phyloP scores from a whole-genome alignment of 2,888 invertebrate species.

The Carpatolechia fugitivella region DNA sequence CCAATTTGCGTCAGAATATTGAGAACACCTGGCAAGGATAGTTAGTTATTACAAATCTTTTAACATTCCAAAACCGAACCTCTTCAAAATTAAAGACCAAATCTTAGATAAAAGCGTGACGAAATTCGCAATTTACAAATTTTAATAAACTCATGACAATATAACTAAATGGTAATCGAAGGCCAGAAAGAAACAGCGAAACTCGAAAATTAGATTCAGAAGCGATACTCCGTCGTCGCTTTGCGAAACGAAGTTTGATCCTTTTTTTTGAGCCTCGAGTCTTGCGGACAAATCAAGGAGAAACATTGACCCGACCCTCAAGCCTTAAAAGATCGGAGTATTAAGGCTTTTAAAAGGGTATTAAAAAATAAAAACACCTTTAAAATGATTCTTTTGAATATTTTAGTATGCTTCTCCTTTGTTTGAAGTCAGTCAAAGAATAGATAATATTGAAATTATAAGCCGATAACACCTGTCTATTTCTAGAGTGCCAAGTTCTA shows the following conservation, averaged over 20 bases:
- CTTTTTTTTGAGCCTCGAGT: slow-evolving; percentile 36
- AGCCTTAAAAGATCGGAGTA: neutral
- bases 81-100: neutral
- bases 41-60: neutral
- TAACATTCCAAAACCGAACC: neutral
- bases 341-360: neutral
- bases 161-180: slow-evolving; percentile 15
- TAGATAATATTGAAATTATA: too few species aligned
- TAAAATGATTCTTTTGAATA: neutral
- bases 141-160: neutral
- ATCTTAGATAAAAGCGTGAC: neutral
- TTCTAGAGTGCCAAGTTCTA: too few species aligned
- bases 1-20: slow-evolving; percentile 9
- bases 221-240: slow-evolving; percentile 50
- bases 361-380: neutral
- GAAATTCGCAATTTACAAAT: too few species aligned
- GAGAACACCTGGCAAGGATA: neutral
- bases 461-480: too few species aligned
- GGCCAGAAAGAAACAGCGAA: slow-evolving; percentile 21
- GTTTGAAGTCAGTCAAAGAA: too few species aligned
- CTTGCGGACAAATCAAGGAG: slow-evolving; percentile 27
- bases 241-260: slow-evolving; percentile 55
- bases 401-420: neutral
- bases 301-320: slow-evolving; percentile 24
- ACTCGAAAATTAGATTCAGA: slow-evolving; percentile 55